Base-by-base conservation (phyloP, 2,113 vertebrate genomes). In the Osmerus eperlanus region DNA sequence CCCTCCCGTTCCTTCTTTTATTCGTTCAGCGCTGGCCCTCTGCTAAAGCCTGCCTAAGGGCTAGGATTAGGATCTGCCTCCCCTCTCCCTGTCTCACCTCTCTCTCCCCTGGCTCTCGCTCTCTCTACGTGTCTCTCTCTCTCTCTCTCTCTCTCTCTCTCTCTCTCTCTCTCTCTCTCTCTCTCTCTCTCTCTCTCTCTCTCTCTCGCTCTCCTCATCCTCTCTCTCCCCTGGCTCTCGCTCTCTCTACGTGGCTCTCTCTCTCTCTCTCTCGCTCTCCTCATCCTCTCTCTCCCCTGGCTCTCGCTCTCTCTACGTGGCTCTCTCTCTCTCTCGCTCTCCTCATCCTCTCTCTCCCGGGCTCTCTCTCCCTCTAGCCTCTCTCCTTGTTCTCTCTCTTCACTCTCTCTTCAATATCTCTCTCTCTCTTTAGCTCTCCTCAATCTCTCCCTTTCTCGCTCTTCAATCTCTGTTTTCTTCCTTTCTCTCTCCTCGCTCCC, bases 1-100 rank as follows among this genome's bases (percentile, higher is more conserved):
- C 79, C 56, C 78, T 73, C 14, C 47, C 64, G 4, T 16, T 21
- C 58, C 58, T 8, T 25, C 60, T 71, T 77, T 84, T 71, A 2
- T 21, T 25, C 60, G 70, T 76, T 84, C 73, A 3, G 41, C 82
- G 83, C 84, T 78, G 83, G 72, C 80, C 80, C 41, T 12, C 41
- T 82, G 79, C 21, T 25, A 86, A 88, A 88, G 86, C 79, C 86
- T 82, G 93, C 94, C 92, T 90, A 80, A 81, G 85, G 93, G 91
- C 86, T 81, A 72, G 91, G 91, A 93, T 94, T 94, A 91, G 82
- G 12, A 12, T 12, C 56, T 47, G 21, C 80, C 75, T 80, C 59
- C 7, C 41, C 41, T 47, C 41, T 47, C 41, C 41, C 41, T 47
- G 41, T 9, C 41, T 47, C 41, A 47, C 7, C 41, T 11, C 41